Base-by-base conservation (phyloP, 2,797 vertebrate genomes). In the Iguana delicatissima region DNA sequence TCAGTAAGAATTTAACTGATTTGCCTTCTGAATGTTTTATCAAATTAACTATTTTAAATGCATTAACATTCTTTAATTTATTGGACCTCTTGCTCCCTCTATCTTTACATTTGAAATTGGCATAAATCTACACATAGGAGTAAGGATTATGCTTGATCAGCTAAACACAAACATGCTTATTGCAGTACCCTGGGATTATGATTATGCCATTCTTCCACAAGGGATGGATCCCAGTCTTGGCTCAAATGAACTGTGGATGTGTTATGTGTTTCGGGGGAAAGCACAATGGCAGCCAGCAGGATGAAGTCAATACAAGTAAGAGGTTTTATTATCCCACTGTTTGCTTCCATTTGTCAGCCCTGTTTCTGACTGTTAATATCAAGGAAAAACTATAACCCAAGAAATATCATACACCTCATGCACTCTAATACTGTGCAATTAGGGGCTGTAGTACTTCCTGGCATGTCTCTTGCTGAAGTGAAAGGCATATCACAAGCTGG, bases 401-500 rank as follows among this genome's bases (percentile, higher is more conserved):
- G 92, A 93, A 92, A 55, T 46, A 90, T 72, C 76, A 84, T 81
- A 38, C 0, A 0, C 26, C 35, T 0, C 7, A 62, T 83, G 52
- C 93, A 32, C 1, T 29, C 85, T 76, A 77, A 42, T n/a, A 14
- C 0, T 52, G 59, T 59, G 35, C 32, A 59, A 46, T 83, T 89
- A 18, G 46, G 59, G 29, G 42, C 32, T 85, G 88, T 14, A 90
- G 84, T 29, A 26, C 62, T 89, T 91, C 72, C 89, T 89, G 0
- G 0, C 50, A 35, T 77, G 91, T 94, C 42, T 1, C 85, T 95
- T 87, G 92, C 85, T 90, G 92, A 95, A 94, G 55, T 55, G 87
- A 90, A 94, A 94, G 92, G 24, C 92, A 89, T 95, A 89, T 95
- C 93, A 96, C 87, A 93, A 89, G 76, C 62, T 90, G 86, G 83